A percentile compares a stretch with the other conserved stretches of the same genome.
These are phyloP conservation scores for Theretra japonica DNA, from an alignment of 2,888 invertebrate species.

Conservation along the genomic window DNA sequence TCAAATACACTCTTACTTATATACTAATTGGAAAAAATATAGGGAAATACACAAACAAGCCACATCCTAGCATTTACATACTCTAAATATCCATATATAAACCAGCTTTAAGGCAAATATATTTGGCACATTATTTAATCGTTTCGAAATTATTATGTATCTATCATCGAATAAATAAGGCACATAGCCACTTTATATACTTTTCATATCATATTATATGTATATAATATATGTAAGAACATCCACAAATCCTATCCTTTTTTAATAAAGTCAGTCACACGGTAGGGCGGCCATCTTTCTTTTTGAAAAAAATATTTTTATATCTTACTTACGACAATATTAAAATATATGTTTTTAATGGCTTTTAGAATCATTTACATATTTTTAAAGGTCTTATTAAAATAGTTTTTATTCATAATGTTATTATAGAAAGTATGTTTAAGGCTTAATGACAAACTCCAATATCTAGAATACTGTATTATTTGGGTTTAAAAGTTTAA, in stretches of 20 bases:
- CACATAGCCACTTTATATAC: constrained; percentile 60
- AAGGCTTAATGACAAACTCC: background rate
- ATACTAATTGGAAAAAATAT: constrained; percentile 28
- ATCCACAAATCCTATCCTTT: constrained; percentile 36
- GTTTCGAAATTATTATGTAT: constrained; percentile 46
- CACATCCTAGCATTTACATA: constrained; percentile 31
- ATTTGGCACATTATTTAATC: constrained; percentile 60
- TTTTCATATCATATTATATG: constrained; percentile 29
- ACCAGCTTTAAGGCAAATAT: constrained; percentile 46
- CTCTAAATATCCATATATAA: constrained; percentile 8
- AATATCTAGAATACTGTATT: background rate
- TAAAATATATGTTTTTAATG: background rate
- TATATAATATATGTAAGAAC: constrained; percentile 38
- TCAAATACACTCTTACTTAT: constrained; percentile 34
- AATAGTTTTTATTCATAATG: background rate
- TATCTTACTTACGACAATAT: background rate
- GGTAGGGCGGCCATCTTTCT: constrained; percentile 18
- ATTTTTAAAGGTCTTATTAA: background rate
- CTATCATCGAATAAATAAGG: constrained; percentile 63
- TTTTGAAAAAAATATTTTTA: background rate
- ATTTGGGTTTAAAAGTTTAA: background rate
- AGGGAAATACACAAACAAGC: constrained; percentile 25
- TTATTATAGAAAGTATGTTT: background rate
- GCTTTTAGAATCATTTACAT: background rate
- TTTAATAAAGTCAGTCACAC: constrained; percentile 29